Base-by-base conservation (phyloP, 2,113 vertebrate genomes). In the Podarcis raffonei region DNA sequence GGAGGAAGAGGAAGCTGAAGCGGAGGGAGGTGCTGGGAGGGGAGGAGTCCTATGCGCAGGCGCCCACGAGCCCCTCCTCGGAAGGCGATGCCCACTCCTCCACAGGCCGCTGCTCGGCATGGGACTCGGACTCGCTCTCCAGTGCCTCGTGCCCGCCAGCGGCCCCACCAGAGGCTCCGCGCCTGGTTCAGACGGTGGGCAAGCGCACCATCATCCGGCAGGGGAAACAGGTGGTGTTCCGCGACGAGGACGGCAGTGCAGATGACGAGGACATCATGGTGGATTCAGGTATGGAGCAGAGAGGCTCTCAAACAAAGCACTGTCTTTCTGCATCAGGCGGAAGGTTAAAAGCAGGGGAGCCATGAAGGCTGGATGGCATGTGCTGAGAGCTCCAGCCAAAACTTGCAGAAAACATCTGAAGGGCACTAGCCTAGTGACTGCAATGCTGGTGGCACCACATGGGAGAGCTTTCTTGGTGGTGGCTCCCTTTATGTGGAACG, bases 261-360 rank as follows among this genome's bases (percentile, higher is more conserved):
- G 98, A 99, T 0, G 99, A 99, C 0, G 99, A 99, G 91, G 99
- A 99, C 97, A 99, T 99, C 90, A 99, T 99, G 99, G 99, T 99
- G 27, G 99, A 99, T 88, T 99, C 99, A 0, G 99, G 99, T 98
- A 95, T 96, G 89, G 11, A 11, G 12, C 2, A 57, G 89, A 9
- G 35, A 22, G 13, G 11, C 23, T 12, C 4, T 30, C 39, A 23
- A 2, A 8, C 75, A 62, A 62, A 20, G 59, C 15, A 62, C 59
- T 62, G 16, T 62, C 59, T 20, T 20, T 62, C 59, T 62, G 59
- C 59, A 20, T 20, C 59, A 62, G 59, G 59, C 3, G 16, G 18
- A 62, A 62, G 59, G 59, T 62, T 15, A 62, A 15, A 62, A 62
- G 48, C 48, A 53, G 9, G 48, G 68, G 68, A 71, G 69, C 9